phyloP scores from a whole-genome alignment of 2,888 invertebrate species.

The Rhaphigaster nebulosa region DNA sequence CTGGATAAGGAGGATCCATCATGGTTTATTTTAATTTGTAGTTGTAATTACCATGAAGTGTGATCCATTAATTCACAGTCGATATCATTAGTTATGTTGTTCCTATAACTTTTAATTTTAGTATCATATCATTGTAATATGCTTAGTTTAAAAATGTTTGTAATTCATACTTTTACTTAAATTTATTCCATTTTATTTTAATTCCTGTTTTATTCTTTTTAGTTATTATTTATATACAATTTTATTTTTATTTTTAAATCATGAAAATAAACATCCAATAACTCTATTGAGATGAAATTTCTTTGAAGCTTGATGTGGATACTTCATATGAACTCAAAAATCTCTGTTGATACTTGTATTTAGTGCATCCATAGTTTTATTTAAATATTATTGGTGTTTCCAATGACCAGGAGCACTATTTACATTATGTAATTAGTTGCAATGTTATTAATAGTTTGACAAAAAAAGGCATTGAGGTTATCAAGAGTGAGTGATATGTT shows the following conservation, averaged over 20 bases:
- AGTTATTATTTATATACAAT: neutral
- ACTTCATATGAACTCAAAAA: neutral
- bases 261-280: neutral
- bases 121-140: constrained; percentile 27
- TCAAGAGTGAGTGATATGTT: constrained; percentile 16
- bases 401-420: neutral
- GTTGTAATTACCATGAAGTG: neutral
- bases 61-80: constrained; percentile 6
- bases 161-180: neutral
- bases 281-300: neutral
- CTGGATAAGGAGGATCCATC: neutral
- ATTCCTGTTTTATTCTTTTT: neutral
- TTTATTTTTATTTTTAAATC: neutral
- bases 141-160: neutral
- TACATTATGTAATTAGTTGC: neutral
- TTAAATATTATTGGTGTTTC: neutral
- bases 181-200: neutral
- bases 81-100: constrained; percentile 46
- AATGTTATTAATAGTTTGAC: neutral
- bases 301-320: neutral
- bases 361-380: neutral
- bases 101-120: constrained; percentile 45
- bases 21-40: neutral
- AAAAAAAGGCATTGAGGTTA: constrained; percentile 16
- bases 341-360: neutral